Base-by-base conservation (phyloP, 2,888 invertebrate species). In the Chymomyza amoena region DNA sequence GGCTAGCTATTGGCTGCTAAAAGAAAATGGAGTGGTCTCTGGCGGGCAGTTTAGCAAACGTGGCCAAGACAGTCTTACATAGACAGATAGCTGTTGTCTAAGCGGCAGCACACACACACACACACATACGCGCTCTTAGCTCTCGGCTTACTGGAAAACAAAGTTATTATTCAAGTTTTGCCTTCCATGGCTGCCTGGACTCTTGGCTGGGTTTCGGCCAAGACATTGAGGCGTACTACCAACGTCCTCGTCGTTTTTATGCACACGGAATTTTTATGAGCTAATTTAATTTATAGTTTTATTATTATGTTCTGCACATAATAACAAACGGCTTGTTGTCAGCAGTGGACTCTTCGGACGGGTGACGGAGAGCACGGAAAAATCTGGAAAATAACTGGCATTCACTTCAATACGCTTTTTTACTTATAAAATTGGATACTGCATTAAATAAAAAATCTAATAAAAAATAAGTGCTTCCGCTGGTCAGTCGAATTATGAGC, bases 241-340 rank as follows among this genome's bases (percentile, higher is more conserved):
- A 39, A 57, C 50, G 66, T 67, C 76, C 18, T 50, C 72, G 68
- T 72, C 75, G 75, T 71, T 79, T 75, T 87, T 90, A 90, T 90
- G 90, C 90, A 90, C 89, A 89, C 88, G 85, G 91, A 90, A 90
- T 90, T 90, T 90, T 90, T 91, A 90, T 90, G 90, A 90, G 90
- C 89, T 90, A 90, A 91, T 91, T 91, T 90, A 91, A 91, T 90
- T 90, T 91, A 91, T 91, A 91, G 90, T 91, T 90, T 90, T 90
- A 91, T 91, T 90, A 91, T 91, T 84, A 87, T 89, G 87, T 90
- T 81, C 84, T 73, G 88, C 78, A 82, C 79, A 85, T 78, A 82
- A 78, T 78, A 62, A 18, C 64, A 70, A 66, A 66, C 20, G 72
- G 61, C 78, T 57, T 54, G 52, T 45, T 45, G 39, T 45, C 39